A percentile compares a stretch with the other conserved stretches of the same genome.
Evolutionary conservation across 2,113 vertebrate genomes (phyloP).

Genomic region (Catharus minimus): DNA sequence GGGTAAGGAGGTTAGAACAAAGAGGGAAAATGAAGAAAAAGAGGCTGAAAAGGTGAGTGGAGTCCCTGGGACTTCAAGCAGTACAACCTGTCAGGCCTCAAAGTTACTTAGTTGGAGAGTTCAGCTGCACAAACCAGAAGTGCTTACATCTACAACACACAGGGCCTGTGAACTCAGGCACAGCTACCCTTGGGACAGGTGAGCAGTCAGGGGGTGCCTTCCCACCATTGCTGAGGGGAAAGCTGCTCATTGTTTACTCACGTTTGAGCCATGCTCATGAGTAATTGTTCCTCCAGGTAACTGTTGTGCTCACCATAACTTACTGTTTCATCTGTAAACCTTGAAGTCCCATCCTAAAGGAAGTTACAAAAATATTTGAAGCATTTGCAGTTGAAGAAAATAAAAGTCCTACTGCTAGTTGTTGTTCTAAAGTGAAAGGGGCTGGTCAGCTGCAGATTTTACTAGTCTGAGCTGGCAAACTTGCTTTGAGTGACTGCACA

Average conservation of each 20-base stretch:
- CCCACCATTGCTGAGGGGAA: rapidly evolving
- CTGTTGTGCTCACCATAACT: not conserved
- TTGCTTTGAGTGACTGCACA: not conserved
- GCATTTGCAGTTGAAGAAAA: not conserved
- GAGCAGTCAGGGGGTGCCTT: not conserved
- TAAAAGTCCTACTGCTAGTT: not conserved
- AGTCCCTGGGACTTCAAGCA: not conserved
- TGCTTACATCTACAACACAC: rapidly evolving
- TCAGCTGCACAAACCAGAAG: not conserved
- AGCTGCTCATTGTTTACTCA: not conserved
- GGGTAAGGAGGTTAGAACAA: not conserved
- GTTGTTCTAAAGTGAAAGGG: not conserved
- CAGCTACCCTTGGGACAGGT: rapidly evolving
- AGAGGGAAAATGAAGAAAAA: not conserved
- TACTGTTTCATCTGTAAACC: not conserved
- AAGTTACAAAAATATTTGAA: not conserved
- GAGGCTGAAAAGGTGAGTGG: not conserved
- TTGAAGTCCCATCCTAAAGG: not conserved
- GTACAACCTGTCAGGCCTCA: not conserved
- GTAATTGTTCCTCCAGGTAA: not conserved
- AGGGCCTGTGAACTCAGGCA: not conserved
- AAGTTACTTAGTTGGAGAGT: not conserved
- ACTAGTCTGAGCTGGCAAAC: not conserved
- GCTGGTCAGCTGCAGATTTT: not conserved
- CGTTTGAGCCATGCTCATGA: rapidly evolving